Conservation (phyloP, 2,888 invertebrate genomes). For the Dynastes hyllus region DNA sequence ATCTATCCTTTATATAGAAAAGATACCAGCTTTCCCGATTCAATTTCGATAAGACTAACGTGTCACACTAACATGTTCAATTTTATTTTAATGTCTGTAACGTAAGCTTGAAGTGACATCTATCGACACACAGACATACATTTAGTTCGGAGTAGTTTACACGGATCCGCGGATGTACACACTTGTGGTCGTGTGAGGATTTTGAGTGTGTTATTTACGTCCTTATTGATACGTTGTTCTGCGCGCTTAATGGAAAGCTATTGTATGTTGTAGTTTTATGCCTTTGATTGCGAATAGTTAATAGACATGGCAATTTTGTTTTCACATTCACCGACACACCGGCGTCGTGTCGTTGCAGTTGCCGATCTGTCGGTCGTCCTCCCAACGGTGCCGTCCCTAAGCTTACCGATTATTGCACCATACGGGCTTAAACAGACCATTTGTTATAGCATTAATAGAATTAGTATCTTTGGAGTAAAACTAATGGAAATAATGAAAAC, state of each 20-base stretch:
- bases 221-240: neutral
- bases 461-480: no score
- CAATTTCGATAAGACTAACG: constrained; percentile 19
- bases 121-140: neutral
- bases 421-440: no score
- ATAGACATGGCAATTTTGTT: no score
- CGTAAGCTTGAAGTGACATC: neutral
- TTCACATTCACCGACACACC: no score
- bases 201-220: neutral
- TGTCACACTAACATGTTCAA: neutral
- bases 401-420: no score
- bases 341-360: no score
- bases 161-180: neutral
- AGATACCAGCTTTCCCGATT: constrained; percentile 5
- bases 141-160: constrained; percentile 3
- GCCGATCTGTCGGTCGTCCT: no score
- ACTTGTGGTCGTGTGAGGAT: neutral
- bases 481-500: no score
- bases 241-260: neutral
- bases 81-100: neutral
- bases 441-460: no score
- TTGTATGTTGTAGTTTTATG: neutral
- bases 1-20: constrained; percentile 17
- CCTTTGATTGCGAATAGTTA: no score
- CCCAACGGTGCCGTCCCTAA: no score